Evolutionary conservation across 2,113 vertebrate species (phyloP).

Genomic region (Ranitomeya imitator): DNA sequence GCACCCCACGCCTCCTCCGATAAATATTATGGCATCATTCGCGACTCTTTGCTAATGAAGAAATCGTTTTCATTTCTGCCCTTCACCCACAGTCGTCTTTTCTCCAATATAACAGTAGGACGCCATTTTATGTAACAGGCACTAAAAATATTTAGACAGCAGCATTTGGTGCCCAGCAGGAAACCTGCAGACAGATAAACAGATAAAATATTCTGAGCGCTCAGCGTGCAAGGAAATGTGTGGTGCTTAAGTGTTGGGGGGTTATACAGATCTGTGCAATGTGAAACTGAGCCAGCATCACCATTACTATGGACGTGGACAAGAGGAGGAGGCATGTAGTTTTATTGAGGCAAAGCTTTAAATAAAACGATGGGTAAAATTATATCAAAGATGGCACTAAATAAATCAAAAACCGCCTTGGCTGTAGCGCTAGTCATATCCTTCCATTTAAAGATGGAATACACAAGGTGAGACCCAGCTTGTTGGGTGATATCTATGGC

Average conservation of each 20-base stretch:
- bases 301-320: background rate
- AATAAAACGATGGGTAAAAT: background rate
- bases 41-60: constrained; percentile 13
- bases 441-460: background rate
- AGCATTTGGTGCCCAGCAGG: constrained; percentile 52
- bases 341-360: background rate
- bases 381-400: background rate
- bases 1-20: background rate
- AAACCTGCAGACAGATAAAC: constrained; percentile 48
- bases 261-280: background rate
- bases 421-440: background rate
- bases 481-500: no score
- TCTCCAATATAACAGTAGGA: constrained; percentile 30
- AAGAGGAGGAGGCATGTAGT: background rate
- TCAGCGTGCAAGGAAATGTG: constrained; percentile 40
- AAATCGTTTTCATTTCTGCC: constrained; percentile 25
- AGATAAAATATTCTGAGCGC: constrained; percentile 54
- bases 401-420: background rate
- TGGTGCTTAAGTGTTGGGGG: background rate
- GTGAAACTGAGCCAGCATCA: background rate
- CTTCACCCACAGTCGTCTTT: constrained; percentile 23
- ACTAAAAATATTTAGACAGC: constrained; percentile 57
- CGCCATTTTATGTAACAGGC: constrained; percentile 32
- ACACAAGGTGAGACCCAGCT: no score
- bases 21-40: background rate